Conservation (phyloP, 2,113 vertebrate genomes). For the Eidolon helvum region DNA sequence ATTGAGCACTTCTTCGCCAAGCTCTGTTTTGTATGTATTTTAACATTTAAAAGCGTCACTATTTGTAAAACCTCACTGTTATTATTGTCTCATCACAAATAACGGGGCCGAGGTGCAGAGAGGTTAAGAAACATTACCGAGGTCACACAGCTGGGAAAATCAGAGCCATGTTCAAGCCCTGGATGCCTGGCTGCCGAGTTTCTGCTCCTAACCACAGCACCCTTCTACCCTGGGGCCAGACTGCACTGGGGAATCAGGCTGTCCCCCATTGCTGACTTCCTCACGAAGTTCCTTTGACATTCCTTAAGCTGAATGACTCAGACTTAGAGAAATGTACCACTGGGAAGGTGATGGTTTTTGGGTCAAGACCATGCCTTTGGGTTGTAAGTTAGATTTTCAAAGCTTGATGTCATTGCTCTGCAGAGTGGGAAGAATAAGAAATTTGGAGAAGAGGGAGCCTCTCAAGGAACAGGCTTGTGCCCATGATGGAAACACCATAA, state of each 20-base stretch:
- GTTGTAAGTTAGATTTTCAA: not conserved
- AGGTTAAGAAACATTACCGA: not conserved
- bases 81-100: not conserved
- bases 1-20: not conserved
- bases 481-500: not conserved
- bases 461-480: not conserved
- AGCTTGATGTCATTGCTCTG: not conserved
- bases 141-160: not conserved
- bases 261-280: not conserved
- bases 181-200: not conserved
- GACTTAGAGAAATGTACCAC: not conserved
- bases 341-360: not conserved
- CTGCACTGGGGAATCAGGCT: not conserved
- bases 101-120: not conserved
- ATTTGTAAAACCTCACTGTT: not conserved
- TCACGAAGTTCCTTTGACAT: not conserved
- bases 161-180: not conserved
- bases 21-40: not conserved
- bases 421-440: not conserved
- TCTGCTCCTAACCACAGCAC: rapidly evolving
- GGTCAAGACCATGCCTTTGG: not conserved
- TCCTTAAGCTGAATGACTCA: not conserved
- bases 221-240: not conserved
- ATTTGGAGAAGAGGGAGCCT: not conserved
- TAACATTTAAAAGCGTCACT: not conserved